Conservation (phyloP, 30 jellyfish, hydroid and myxozoan species). For the Nemopilema nomurai region DNA sequence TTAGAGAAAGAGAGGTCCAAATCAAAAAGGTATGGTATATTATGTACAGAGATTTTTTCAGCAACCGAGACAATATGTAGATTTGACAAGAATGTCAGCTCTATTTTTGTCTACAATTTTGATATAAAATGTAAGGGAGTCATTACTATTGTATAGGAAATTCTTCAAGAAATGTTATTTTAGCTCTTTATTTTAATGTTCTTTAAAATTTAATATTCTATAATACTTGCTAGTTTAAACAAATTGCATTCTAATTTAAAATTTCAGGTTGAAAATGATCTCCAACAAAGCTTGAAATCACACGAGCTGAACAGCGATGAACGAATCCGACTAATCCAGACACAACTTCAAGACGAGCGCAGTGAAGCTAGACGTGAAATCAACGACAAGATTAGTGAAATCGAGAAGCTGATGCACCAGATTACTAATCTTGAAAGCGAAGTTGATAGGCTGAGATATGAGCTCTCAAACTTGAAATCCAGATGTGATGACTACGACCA, state of each 20-base stretch:
- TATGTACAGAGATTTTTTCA: too few species aligned
- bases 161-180: too few species aligned
- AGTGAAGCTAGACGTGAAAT: slow-evolving; percentile 60
- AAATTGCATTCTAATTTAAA: background rate
- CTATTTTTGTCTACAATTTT: too few species aligned
- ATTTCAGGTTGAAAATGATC: slow-evolving; percentile 78
- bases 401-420: slow-evolving; percentile 74
- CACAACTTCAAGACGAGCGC: slow-evolving; percentile 74
- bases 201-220: too few species aligned
- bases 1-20: slow-evolving; percentile 71
- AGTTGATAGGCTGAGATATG: slow-evolving; percentile 68
- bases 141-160: too few species aligned
- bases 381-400: slow-evolving; percentile 68
- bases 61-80: too few species aligned
- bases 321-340: slow-evolving; percentile 78
- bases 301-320: slow-evolving; percentile 81
- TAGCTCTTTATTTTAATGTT: too few species aligned
- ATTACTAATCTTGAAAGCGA: slow-evolving; percentile 69
- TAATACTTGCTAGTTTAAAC: background rate
- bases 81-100: too few species aligned
- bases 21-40: slow-evolving; percentile 84
- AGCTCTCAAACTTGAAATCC: slow-evolving; percentile 42
- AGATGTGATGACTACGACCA: slow-evolving; percentile 65
- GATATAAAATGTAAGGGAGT: too few species aligned
- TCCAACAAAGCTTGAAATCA: slow-evolving; percentile 61